A percentile compares a stretch with the other conserved stretches of the same genome.
These are phyloP conservation scores for Stratiomys singularior DNA, from an alignment of 2,888 invertebrate genomes.

Conservation along the genomic window DNA sequence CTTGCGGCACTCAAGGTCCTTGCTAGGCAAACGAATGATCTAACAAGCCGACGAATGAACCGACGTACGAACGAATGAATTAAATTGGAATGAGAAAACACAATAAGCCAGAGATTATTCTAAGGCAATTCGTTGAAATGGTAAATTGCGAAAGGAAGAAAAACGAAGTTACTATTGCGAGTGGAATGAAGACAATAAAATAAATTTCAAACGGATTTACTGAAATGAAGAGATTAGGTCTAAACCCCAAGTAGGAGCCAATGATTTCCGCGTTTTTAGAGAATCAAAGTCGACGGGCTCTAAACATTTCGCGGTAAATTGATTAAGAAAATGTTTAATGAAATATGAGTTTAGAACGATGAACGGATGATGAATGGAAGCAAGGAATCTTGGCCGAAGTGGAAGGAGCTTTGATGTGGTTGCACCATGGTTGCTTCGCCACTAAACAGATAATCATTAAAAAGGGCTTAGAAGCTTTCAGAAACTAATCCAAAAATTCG, in stretches of 20 bases:
- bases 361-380: no score
- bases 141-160: not conserved
- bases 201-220: slow-evolving; percentile 10
- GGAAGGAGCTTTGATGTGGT: no score
- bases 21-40: no score
- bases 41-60: no score
- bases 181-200: slow-evolving; percentile 6
- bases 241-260: slow-evolving; percentile 2
- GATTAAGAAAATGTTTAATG: not conserved
- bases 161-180: not conserved
- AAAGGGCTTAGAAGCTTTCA: no score
- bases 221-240: slow-evolving; percentile 22
- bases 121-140: slow-evolving; percentile 1
- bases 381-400: no score
- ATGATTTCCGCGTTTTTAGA: not conserved
- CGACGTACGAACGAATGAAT: not conserved
- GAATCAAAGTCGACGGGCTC: not conserved
- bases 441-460: no score
- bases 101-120: slow-evolving; percentile 5
- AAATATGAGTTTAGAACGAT: no score
- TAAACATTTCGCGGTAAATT: not conserved
- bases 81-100: not conserved
- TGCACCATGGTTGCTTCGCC: no score
- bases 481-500: no score
- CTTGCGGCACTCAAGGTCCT: not conserved